phyloP scores from a whole-genome alignment of 2,888 invertebrate genomes.

The Villa cingulata region DNA sequence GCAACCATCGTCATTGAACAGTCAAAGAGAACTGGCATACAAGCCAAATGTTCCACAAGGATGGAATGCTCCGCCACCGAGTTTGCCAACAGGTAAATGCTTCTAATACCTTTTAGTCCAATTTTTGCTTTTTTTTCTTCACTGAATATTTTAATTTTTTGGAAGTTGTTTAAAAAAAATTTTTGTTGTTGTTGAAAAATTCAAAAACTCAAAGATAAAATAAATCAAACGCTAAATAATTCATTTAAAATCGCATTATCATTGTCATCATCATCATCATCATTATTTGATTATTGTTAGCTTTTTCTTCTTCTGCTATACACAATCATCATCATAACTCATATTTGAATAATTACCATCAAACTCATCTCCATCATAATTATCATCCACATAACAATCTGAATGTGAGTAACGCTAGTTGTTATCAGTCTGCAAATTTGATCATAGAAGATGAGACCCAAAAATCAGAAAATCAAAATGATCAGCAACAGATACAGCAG shows the following conservation, averaged over 20 bases:
- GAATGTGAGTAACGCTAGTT: background rate
- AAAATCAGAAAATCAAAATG: background rate
- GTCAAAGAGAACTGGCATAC: conserved; percentile 31
- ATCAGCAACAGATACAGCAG: background rate
- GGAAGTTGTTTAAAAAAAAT: too few species aligned
- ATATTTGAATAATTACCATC: background rate
- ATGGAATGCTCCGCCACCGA: conserved; percentile 32
- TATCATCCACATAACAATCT: background rate
- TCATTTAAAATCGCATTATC: too few species aligned
- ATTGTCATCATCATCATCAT: too few species aligned
- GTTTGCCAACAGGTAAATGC: conserved; percentile 31
- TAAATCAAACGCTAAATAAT: too few species aligned
- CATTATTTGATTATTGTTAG: background rate
- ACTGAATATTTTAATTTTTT: too few species aligned
- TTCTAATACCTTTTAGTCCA: too few species aligned
- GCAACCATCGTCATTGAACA: conserved; percentile 13
- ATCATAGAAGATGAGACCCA: background rate
- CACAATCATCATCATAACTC: background rate
- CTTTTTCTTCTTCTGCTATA: conserved; percentile 2
- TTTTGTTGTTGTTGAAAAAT: too few species aligned
- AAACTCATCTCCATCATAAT: background rate
- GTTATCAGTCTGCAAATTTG: background rate
- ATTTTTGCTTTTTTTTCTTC: too few species aligned
- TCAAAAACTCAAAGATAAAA: too few species aligned
- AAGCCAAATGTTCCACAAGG: conserved; percentile 35